Base-by-base conservation (phyloP, 2,888 invertebrate genomes). In the Frankliniella fusca region DNA sequence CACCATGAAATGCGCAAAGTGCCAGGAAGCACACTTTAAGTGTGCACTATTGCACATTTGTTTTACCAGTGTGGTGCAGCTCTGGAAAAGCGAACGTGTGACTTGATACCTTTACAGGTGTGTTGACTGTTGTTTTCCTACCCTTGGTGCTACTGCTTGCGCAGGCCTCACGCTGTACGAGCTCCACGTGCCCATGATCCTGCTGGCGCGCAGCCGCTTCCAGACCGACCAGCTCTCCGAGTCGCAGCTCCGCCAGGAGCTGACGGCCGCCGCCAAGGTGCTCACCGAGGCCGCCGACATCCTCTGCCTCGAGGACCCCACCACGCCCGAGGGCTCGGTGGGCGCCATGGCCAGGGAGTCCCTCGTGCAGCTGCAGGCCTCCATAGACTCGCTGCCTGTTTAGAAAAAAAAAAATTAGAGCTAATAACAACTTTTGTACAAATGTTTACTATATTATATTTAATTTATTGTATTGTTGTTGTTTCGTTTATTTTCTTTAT, bases 291-390 rank as follows among this genome's bases (percentile, higher is more conserved):
- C 86, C 3, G 82, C 85, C 8, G 70, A 82, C 10, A 87, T 87
- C 82, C 84, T 87, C 84, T 83, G 81, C 9, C 85, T 87, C 81
- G 88, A 88, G 84, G 85, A 86, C 80, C 85, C 86, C 11, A 83
- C 83, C n/a, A 85, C 86, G 10, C 82, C 85, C 10, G 87, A 87
- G 82, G 87, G 86, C n/a, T 83, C 83, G n/a, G 85, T 86, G 65
- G 86, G 84, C 9, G 81, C 83, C 65, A 83, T 85, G 70, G 84
- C 84, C 20, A 81, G 88, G 83, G 89, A 91, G 80, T 91, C 92
- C 9, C 86, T 90, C 70, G 84, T 82, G 20, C 86, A 88, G 83
- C 85, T 89, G 15, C 86, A 87, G 79, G 84, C 86, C 65, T 88
- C 88, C 70, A 27, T 76, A 23, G 70, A 76, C 27, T 76, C 70